Evolutionary conservation across 2,888 invertebrate species (phyloP).

Genomic region (Dioctria linearis): DNA sequence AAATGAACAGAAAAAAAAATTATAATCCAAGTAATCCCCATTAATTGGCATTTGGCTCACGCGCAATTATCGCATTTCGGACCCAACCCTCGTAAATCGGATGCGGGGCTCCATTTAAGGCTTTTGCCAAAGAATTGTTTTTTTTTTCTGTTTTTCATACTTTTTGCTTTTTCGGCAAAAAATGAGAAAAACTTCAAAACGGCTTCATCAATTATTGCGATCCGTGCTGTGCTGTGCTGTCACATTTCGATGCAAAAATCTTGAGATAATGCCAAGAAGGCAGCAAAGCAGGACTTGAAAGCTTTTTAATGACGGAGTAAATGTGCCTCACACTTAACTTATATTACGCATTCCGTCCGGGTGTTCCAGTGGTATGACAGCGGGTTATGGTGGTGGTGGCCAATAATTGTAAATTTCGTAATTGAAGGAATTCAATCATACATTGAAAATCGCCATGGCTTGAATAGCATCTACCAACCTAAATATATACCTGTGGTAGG

Average conservation of each 20-base stretch:
- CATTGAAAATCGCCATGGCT: background rate
- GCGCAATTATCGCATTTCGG: slow-evolving; percentile 24
- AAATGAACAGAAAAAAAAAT: background rate
- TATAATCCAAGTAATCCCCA: slow-evolving; percentile 5
- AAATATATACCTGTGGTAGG: too few species aligned
- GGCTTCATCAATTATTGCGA: slow-evolving; percentile 20
- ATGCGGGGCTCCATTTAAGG: background rate
- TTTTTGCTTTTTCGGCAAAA: slow-evolving; percentile 24
- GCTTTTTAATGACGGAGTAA: background rate
- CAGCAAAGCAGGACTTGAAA: background rate
- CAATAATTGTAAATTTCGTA: slow-evolving; percentile 29
- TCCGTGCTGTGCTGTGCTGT: background rate
- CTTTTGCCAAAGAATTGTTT: too few species aligned
- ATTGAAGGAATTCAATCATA: slow-evolving; percentile 20
- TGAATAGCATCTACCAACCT: too few species aligned
- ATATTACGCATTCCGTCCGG: slow-evolving; percentile 13
- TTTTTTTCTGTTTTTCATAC: slow-evolving; percentile 10
- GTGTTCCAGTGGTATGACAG: background rate
- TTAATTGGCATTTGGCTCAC: slow-evolving; percentile 26
- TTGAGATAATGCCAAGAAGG: slow-evolving; percentile 27
- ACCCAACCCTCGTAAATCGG: background rate
- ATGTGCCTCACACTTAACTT: background rate
- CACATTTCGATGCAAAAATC: slow-evolving; percentile 15
- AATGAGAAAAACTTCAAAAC: slow-evolving; percentile 13
- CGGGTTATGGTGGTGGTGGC: background rate